Base-by-base conservation (phyloP, 2,797 vertebrate genomes). In the Aldrovandia affinis region DNA sequence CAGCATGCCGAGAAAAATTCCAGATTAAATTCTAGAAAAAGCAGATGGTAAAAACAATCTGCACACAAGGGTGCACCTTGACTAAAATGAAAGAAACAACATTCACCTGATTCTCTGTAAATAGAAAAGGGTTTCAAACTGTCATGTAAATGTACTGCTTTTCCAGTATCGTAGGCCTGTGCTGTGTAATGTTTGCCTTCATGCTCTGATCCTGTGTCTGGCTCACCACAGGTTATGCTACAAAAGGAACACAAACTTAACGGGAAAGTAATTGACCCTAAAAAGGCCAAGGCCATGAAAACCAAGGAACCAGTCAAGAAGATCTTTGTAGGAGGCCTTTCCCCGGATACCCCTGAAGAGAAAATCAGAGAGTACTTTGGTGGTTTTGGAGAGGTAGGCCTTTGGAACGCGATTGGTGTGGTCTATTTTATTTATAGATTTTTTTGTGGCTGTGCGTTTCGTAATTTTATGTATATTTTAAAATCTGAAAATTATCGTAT, bases 261-360 rank as follows among this genome's bases (percentile, higher is more conserved):
- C 86, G 98, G 98, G 81, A 99, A 99, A 90, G 98, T 99, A 88
- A 99, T 99, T 85, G 98, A 99, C 92, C 98, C 98, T 75, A 99
- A 99, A 94, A 98, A 97, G 93, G 98, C 98, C 89, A 99, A 99
- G 94, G 98, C 98, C 85, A 99, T 99, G 98, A 99, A 99, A 95
- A 97, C 96, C 91, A 99, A 99, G 94, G 98, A 99, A 89, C 97
- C 98, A 0, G 96, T 99, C 61, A 99, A 98, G 95, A 99, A 99
- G 95, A 98, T 99, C 91, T 99, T 99, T 94, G 98, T 99, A 39
- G 98, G 98, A 15, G 98, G 98, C 42, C 95, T 99, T 89, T 99
- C 98, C 92, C 98, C 98, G 86, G 98, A 99, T 92, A 99, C 98
- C 18, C 97, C 97, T 7, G 98, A 99, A 86, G 97, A 99, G 89